Evolutionary conservation across 2,888 invertebrate genomes (phyloP).

Genomic region (Hyposoter dolosus): DNA sequence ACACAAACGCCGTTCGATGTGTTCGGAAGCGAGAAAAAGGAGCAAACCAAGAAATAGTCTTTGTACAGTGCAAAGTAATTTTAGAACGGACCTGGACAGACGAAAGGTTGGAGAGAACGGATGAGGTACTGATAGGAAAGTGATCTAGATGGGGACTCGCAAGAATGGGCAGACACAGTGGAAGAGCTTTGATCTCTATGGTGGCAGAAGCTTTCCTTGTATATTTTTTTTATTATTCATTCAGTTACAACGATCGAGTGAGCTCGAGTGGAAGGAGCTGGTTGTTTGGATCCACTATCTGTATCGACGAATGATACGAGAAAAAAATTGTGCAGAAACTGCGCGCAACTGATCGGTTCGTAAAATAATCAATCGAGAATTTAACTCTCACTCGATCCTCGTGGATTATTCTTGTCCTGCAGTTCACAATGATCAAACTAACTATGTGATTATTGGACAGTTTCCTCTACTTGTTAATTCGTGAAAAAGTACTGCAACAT

Average conservation of each 20-base stretch:
- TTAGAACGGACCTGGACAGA: conserved; percentile 20
- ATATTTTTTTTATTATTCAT: neutral
- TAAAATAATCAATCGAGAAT: too few species aligned
- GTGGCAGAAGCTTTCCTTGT: neutral
- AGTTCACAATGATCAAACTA: neutral
- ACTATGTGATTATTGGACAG: neutral
- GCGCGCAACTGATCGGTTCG: too few species aligned
- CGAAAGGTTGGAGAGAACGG: conserved; percentile 18
- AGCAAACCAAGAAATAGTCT: conserved; percentile 2
- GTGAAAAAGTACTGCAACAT: neutral
- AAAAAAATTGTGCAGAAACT: too few species aligned
- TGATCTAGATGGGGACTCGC: conserved; percentile 16
- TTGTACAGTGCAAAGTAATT: conserved; percentile 42
- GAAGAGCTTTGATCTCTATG: neutral
- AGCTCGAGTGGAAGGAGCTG: neutral
- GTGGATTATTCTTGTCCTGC: too few species aligned
- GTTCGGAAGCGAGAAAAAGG: neutral
- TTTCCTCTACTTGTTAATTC: neutral
- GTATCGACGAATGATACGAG: neutral
- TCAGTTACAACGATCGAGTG: neutral
- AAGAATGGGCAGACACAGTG: conserved; percentile 37
- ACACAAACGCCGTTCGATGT: neutral
- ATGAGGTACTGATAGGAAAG: conserved; percentile 40
- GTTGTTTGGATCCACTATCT: neutral
- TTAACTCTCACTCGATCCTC: too few species aligned